A percentile compares a stretch with the other conserved stretches of the same genome.
Conservation (phyloP, 2,888 invertebrate genomes). For the Ellobium chinense region DNA sequence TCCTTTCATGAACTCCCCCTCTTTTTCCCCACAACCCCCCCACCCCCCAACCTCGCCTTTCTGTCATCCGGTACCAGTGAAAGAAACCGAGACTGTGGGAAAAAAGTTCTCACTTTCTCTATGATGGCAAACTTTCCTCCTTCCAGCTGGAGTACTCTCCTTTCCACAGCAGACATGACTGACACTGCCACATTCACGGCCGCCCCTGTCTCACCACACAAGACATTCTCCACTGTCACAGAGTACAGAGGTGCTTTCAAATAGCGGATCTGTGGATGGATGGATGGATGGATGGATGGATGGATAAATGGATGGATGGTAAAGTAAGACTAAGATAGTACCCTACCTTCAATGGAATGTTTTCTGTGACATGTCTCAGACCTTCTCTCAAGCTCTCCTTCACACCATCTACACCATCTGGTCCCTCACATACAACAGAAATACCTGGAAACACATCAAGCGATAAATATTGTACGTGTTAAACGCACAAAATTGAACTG, state of each 20-base stretch:
- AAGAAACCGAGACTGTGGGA: no score
- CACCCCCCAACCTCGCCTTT: no score
- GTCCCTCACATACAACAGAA: background rate
- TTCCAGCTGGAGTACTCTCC: background rate
- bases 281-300: background rate
- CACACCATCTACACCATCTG: background rate
- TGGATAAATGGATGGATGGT: background rate
- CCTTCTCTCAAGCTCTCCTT: background rate
- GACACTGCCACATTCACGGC: background rate
- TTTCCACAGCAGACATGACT: background rate
- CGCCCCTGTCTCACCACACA: background rate
- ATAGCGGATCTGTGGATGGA: background rate
- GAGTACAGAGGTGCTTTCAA: background rate
- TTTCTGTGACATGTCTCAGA: background rate
- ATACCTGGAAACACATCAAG: no score
- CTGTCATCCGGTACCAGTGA: no score
- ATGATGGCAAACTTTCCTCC: background rate
- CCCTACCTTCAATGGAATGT: background rate
- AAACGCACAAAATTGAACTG: no score
- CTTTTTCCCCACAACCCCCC: no score
- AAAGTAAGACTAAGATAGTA: background rate
- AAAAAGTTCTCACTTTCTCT: background rate
- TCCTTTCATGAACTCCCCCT: no score
- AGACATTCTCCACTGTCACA: background rate
- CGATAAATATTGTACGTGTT: no score